phyloP scores from a whole-genome alignment of 2,113 vertebrate species.

The Dicerorhinus sumatrensis region DNA sequence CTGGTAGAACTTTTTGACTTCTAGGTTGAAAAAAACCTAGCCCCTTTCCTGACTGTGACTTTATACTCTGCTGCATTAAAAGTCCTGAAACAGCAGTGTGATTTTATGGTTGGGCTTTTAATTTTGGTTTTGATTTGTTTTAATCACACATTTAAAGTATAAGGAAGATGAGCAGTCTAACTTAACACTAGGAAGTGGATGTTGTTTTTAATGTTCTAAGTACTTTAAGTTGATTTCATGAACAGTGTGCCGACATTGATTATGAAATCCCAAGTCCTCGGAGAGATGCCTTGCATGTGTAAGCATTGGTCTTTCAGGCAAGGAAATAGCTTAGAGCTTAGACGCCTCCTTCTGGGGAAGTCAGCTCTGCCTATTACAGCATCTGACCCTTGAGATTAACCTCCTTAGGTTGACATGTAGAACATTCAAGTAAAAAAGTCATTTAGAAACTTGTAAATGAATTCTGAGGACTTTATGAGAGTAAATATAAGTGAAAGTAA shows the following conservation, averaged over 20 bases:
- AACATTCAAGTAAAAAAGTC: not conserved
- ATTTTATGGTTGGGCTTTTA: slow-evolving; percentile 21
- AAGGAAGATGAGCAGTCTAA: not conserved
- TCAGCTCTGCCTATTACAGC: not conserved
- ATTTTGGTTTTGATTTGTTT: slow-evolving; percentile 54
- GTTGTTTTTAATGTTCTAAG: slow-evolving; percentile 30
- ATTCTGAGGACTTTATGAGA: not conserved
- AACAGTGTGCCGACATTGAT: not conserved
- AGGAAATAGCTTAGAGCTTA: not conserved
- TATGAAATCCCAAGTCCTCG: not conserved
- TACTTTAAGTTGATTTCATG: slow-evolving; percentile 3
- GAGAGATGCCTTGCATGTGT: not conserved
- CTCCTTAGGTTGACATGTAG: not conserved
- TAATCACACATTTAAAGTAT: not conserved
- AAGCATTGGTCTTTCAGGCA: slow-evolving; percentile 1
- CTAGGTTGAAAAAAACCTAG: slow-evolving; percentile 21
- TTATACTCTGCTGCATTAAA: slow-evolving; percentile 20
- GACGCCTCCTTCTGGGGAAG: not conserved
- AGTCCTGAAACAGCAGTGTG: not conserved
- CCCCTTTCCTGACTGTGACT: slow-evolving; percentile 38
- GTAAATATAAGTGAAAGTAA: not conserved
- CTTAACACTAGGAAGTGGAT: slow-evolving; percentile 11
- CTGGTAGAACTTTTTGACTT: not conserved
- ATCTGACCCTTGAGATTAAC: not conserved
- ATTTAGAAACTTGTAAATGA: slow-evolving; percentile 19